These are phyloP conservation scores for Sceloporus tristichus DNA, from an alignment of 2,113 vertebrate genomes.

Conservation along the genomic window DNA sequence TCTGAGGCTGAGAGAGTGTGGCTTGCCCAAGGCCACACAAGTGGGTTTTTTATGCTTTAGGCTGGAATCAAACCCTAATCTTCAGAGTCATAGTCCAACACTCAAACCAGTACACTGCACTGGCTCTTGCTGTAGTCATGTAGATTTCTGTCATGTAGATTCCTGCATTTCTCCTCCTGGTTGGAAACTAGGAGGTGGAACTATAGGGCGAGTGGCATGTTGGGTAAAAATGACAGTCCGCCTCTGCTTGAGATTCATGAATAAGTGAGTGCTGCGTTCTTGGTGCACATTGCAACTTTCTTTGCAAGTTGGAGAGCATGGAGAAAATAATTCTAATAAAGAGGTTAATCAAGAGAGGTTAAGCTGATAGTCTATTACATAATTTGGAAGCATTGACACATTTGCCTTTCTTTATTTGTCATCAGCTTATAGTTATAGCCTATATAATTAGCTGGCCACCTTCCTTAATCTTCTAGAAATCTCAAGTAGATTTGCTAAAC, in stretches of 20 bases:
- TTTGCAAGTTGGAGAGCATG: accelerated
- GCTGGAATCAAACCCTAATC: too few relatives aligned
- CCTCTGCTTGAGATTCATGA: conserved; percentile 14
- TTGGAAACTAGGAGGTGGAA: conserved; percentile 41
- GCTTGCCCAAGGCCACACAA: too few relatives aligned
- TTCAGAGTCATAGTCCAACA: too few relatives aligned
- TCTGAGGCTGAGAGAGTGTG: too few relatives aligned
- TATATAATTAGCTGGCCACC: accelerated
- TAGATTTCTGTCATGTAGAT: neutral
- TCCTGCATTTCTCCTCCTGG: conserved; percentile 5
- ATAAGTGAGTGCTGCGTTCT: conserved; percentile 1
- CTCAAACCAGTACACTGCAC: too few relatives aligned
- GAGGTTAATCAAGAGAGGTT: neutral
- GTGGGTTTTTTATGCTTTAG: too few relatives aligned
- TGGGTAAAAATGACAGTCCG: conserved; percentile 46
- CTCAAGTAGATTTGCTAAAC: neutral
- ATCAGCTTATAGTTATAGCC: neutral
- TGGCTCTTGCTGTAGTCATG: too few relatives aligned
- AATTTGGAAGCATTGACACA: neutral
- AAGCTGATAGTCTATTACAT: neutral
- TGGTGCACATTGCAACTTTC: neutral
- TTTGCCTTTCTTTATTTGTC: accelerated
- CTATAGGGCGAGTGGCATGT: conserved; percentile 27
- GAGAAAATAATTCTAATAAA: neutral
- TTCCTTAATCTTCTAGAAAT: conserved; percentile 18